phyloP scores from a whole-genome alignment of 2,888 invertebrate genomes.

The Aelia acuminata region DNA sequence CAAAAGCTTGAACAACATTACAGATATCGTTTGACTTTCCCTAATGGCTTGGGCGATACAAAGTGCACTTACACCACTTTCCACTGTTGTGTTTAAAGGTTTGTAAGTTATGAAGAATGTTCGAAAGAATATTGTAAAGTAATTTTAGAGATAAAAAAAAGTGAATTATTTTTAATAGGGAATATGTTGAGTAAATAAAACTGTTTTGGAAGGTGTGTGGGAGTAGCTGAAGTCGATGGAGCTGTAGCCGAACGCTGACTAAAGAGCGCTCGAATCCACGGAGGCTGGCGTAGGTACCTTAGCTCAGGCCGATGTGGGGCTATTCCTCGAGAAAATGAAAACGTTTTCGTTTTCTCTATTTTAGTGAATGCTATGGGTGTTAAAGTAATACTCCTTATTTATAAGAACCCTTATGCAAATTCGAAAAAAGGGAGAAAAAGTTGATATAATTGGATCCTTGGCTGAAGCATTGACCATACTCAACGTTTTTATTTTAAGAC shows the following conservation, averaged over 20 bases:
- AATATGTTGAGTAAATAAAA: background rate
- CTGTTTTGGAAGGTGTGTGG: background rate
- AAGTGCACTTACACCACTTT: conserved; percentile 33
- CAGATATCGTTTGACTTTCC: background rate
- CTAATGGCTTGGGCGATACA: background rate
- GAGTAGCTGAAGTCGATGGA: background rate
- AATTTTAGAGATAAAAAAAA: conserved; percentile 10
- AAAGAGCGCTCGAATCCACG: background rate
- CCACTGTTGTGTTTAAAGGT: background rate
- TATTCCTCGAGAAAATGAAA: background rate
- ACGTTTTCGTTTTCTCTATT: background rate
- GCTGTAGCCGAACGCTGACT: background rate
- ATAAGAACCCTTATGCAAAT: background rate
- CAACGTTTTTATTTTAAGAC: background rate
- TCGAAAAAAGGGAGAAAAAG: background rate
- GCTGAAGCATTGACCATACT: background rate
- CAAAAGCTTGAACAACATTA: conserved; percentile 33
- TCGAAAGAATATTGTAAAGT: background rate
- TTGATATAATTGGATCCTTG: background rate
- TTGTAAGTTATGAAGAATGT: background rate
- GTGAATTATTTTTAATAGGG: conserved; percentile 10
- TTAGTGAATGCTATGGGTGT: background rate
- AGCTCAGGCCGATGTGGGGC: background rate
- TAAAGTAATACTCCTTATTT: background rate
- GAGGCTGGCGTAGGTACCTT: background rate